These are phyloP conservation scores for Chloropsis hardwickii DNA, from an alignment of 2,113 vertebrate genomes.

Conservation along the genomic window DNA sequence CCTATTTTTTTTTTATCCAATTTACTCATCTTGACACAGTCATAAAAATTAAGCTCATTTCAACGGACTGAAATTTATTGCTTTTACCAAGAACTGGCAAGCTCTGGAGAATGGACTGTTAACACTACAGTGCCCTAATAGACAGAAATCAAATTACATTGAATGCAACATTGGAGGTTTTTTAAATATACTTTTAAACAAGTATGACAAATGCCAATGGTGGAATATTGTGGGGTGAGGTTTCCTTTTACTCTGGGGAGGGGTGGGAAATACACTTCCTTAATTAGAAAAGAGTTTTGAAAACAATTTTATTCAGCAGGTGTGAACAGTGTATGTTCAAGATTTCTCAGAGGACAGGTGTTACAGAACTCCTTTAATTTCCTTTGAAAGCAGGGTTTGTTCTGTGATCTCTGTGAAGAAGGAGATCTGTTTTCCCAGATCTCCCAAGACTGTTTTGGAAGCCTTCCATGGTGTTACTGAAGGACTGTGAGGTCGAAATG, in stretches of 20 bases:
- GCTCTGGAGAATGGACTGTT: background rate
- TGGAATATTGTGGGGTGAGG: background rate
- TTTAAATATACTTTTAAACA: background rate
- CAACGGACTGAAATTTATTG: background rate
- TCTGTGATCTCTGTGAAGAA: background rate
- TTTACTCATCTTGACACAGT: background rate
- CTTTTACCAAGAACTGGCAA: background rate
- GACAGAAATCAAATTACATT: background rate
- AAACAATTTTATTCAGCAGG: background rate
- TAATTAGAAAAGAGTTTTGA: background rate
- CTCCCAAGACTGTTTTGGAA: background rate
- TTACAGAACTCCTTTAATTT: background rate
- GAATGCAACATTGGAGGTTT: background rate
- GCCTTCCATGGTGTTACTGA: background rate
- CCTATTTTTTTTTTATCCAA: background rate
- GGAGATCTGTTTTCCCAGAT: background rate
- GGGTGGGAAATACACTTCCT: background rate
- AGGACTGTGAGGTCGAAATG: background rate
- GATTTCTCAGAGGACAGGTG: background rate
- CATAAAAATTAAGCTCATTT: slow-evolving; percentile 3
- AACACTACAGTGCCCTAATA: background rate
- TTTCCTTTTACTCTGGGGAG: background rate
- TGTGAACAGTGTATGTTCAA: background rate
- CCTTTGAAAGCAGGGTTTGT: background rate
- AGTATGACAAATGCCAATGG: background rate